Evolutionary conservation across 2,113 vertebrate species (phyloP).

Genomic region (Hemiprocne comata): DNA sequence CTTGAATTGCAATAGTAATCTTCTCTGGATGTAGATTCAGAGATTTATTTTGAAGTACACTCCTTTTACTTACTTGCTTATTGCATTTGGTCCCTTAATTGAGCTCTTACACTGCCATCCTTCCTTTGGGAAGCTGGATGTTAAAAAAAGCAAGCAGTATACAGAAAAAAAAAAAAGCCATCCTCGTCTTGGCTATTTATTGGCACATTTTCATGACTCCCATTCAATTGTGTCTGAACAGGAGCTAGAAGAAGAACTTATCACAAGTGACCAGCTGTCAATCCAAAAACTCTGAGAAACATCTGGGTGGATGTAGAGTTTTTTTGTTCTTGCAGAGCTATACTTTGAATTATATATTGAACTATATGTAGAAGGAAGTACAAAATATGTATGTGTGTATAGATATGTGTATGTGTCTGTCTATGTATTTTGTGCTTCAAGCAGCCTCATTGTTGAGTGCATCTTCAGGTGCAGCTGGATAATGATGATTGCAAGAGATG

Average conservation of each 20-base stretch:
- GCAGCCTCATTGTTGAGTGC: background rate
- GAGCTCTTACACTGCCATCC: background rate
- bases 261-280: background rate
- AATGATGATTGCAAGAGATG: background rate
- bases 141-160: background rate
- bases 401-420: background rate
- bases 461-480: background rate
- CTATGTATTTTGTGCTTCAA: background rate
- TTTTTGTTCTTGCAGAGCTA: background rate
- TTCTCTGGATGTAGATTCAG: background rate
- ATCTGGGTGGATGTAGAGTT: background rate
- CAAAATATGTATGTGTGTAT: background rate
- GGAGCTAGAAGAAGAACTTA: background rate
- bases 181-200: background rate
- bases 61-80: background rate
- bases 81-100: background rate
- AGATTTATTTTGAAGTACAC: background rate
- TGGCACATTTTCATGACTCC: background rate
- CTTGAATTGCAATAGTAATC: background rate
- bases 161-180: background rate
- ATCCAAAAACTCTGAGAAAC: background rate
- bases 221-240: background rate
- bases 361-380: background rate
- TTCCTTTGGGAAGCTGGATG: background rate
- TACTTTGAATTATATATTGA: background rate